A percentile compares a stretch with the other conserved stretches of the same genome.
These are phyloP conservation scores for Thysanoteuthis rhombus DNA, from an alignment of 2,888 invertebrate species.

Conservation along the genomic window DNA sequence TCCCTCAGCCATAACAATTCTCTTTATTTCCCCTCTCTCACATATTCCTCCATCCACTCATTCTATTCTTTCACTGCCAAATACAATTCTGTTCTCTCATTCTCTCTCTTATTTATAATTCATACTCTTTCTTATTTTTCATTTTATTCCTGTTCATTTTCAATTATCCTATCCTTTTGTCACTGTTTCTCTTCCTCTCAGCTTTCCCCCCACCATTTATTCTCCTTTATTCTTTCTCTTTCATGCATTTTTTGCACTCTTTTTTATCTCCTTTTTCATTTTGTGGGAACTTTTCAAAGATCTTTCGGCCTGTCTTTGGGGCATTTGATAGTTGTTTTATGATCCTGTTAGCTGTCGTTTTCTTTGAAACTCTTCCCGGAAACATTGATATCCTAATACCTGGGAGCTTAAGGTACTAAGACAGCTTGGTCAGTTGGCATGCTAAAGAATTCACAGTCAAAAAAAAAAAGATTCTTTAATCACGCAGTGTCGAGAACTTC, in stretches of 20 bases:
- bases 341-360: background rate
- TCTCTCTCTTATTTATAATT: background rate
- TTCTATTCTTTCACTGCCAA: background rate
- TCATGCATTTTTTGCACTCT: background rate
- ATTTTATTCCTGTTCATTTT: background rate
- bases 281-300: background rate
- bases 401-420: background rate
- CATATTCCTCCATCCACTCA: background rate
- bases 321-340: background rate
- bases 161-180: background rate
- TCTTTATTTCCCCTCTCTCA: background rate
- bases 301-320: background rate
- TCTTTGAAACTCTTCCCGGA: background rate
- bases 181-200: background rate
- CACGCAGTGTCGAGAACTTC: background rate
- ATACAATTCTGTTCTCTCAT: background rate
- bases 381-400: background rate
- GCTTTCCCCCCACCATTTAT: background rate
- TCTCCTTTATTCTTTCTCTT: background rate
- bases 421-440: background rate
- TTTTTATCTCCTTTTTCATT: background rate
- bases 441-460: background rate
- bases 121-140: background rate
- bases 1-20: background rate
- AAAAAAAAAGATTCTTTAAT: background rate